Conservation (phyloP, 2,113 vertebrate species). For the Cynoglossus semilaevis region DNA sequence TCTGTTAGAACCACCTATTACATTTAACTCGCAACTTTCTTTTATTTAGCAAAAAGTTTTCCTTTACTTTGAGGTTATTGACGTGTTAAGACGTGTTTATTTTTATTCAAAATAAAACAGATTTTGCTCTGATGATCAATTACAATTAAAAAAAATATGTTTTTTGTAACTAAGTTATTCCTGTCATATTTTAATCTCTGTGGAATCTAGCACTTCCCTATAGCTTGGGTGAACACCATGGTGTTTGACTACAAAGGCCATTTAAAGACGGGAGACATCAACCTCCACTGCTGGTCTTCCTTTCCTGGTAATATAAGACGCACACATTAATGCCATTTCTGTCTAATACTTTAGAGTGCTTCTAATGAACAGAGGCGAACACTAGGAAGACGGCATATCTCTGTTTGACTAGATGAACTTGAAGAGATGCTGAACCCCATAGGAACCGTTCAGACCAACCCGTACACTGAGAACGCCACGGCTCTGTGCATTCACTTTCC, state of each 20-base stretch:
- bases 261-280: slow-evolving; percentile 86
- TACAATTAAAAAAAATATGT: no score
- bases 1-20: no score
- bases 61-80: no score
- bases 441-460: slow-evolving; percentile 95
- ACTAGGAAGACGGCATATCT: neutral
- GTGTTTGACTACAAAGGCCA: slow-evolving; percentile 98
- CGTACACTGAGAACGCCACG: slow-evolving; percentile 94
- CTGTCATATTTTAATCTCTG: neutral
- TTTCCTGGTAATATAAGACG: slow-evolving; percentile 85
- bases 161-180: neutral
- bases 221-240: slow-evolving; percentile 99
- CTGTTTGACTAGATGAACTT: slow-evolving; percentile 86
- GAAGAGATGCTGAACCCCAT: slow-evolving; percentile 99
- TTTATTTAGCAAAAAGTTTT: no score
- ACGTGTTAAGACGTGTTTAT: no score
- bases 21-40: no score
- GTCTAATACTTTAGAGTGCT: neutral
- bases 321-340: slow-evolving; percentile 4
- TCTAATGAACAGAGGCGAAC: neutral
- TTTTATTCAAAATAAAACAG: no score
- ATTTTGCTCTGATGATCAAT: no score
- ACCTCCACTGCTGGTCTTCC: slow-evolving; percentile 94
- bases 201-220: slow-evolving; percentile 88
- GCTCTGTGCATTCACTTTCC: slow-evolving; percentile 89